phyloP scores from a whole-genome alignment of 2,797 vertebrate genomes.

The Alfaro cultratus region DNA sequence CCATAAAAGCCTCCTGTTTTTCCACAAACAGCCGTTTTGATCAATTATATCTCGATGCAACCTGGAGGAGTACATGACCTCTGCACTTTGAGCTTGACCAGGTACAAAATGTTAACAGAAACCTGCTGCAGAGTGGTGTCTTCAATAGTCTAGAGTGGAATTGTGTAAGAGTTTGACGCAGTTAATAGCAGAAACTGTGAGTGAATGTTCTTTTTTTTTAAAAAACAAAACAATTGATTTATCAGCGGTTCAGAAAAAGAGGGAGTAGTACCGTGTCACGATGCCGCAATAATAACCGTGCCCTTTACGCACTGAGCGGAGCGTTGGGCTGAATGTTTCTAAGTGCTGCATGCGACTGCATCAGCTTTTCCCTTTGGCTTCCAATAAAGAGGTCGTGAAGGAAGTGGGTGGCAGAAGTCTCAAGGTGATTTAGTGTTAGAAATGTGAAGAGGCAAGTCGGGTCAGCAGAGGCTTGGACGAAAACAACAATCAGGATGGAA shows the following conservation, averaged over 20 bases:
- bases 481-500: background rate
- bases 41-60: background rate
- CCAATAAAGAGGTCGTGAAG: background rate
- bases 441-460: background rate
- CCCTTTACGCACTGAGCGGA: background rate
- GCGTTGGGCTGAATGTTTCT: background rate
- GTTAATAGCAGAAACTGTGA: background rate
- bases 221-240: background rate
- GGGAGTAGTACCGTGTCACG: background rate
- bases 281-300: background rate
- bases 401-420: background rate
- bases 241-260: background rate
- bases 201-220: background rate
- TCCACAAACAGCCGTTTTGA: background rate
- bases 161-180: background rate
- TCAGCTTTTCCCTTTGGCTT: background rate
- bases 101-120: background rate
- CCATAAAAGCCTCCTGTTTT: constrained; percentile 1
- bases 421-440: background rate
- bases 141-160: background rate
- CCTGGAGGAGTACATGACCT: constrained; percentile 6
- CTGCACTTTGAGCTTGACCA: background rate
- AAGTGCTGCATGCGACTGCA: background rate
- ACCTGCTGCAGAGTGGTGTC: background rate
- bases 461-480: background rate